Base-by-base conservation (phyloP, 2,113 vertebrate species). In the Caranx melampygus region DNA sequence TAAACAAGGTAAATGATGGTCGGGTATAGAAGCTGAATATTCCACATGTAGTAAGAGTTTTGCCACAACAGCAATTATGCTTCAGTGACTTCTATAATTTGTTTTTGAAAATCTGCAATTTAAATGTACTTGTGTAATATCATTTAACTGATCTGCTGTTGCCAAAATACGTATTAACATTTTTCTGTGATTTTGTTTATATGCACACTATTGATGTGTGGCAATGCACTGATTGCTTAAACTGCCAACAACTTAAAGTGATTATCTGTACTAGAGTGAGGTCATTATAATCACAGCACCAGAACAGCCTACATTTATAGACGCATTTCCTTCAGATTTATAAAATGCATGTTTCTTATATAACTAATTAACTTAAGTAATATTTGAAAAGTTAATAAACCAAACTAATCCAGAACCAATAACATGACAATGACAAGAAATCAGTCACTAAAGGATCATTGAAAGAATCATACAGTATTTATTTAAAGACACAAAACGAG, bases 181-280 rank as follows among this genome's bases (percentile, higher is more conserved):
- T 33, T 54, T 15, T 72, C 34, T 72, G 13, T 37, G 37, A 79
- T 40, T 65, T 47, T 57, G n/a, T 72, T 66, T 64, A 40, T 13
- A 47, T 57, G n/a, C 11, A 31, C 21, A 54, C 2, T 26, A 34
- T 64, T 37, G 37, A 34, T 44, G 16, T 52, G 34, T 18, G 26
- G 51, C 49, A 63, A 57, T 37, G 33, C n/a, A 37, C 14, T 51
- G 13, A n/a, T 60, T 20, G 44, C 5, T 31, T 15, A 59, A 52
- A 34, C 18, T 54, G 44, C 34, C 21, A 45, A 54, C 55, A 54
- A 58, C 71, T 66, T 52, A 3, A 54, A 4, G 15, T 44, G 49
- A 58, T 57, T 42, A 73, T 5, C 34, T 31, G 9, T 35, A 57
- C 21, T 45, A 57, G 20, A 13, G 44, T 31, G n/a, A 20, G 1